Evolutionary conservation across 2,888 invertebrate genomes (phyloP).

Genomic region (Aleiodes alternator): DNA sequence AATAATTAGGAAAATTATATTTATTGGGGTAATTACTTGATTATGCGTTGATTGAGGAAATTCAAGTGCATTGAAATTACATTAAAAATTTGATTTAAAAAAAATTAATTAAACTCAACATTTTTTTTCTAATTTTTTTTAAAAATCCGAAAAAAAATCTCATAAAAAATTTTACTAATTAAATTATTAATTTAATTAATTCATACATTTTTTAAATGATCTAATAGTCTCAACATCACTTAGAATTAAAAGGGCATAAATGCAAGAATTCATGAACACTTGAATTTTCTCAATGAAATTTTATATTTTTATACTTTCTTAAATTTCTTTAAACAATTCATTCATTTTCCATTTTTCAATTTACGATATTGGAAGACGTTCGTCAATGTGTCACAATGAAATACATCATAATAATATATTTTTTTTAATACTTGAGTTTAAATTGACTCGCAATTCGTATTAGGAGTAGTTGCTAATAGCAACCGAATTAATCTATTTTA

Average conservation of each 20-base stretch:
- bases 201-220: too few relatives aligned
- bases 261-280: too few relatives aligned
- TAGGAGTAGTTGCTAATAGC: slow-evolving; percentile 70
- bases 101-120: neutral
- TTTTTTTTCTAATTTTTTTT: slow-evolving; percentile 5
- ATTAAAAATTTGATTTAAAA: slow-evolving; percentile 6
- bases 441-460: slow-evolving; percentile 75
- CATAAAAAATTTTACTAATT: too few relatives aligned
- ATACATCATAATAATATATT: slow-evolving; percentile 13
- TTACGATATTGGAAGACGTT: slow-evolving; percentile 45
- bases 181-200: too few relatives aligned
- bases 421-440: slow-evolving; percentile 48
- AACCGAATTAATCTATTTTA: slow-evolving; percentile 53
- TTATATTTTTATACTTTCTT: slow-evolving; percentile 19
- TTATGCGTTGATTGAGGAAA: neutral
- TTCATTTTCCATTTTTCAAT: slow-evolving; percentile 8
- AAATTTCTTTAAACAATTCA: slow-evolving; percentile 8
- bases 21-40: slow-evolving; percentile 1
- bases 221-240: too few relatives aligned
- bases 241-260: too few relatives aligned
- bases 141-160: too few relatives aligned
- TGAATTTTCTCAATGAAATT: too few relatives aligned
- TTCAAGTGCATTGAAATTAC: too few relatives aligned
- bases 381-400: slow-evolving; percentile 48
- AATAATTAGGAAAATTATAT: neutral